Evolutionary conservation across 2,888 invertebrate species (phyloP).

Genomic region (Eremobia ochroleuca): DNA sequence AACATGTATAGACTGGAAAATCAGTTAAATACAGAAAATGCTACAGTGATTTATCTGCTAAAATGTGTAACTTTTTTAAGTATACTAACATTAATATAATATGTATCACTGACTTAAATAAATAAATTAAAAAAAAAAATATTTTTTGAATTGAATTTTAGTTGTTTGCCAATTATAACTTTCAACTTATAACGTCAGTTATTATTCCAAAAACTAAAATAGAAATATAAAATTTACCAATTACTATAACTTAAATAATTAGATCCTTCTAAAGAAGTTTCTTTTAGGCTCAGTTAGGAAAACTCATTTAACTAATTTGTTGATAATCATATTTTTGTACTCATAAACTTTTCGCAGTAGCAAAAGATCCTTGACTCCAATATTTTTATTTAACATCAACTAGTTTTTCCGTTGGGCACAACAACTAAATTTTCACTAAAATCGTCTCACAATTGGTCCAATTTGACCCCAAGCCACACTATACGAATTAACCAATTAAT

Average conservation of each 20-base stretch:
- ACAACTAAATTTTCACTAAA: constrained; percentile 66
- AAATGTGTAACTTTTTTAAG: background rate
- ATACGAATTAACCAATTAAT: constrained; percentile 79
- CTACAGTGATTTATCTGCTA: background rate
- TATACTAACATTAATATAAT: too few species aligned
- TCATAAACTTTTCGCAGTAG: background rate
- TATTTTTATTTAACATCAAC: constrained; percentile 36
- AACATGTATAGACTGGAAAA: background rate
- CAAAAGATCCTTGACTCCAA: background rate
- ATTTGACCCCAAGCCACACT: constrained; percentile 65
- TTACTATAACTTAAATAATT: background rate
- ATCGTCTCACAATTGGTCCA: constrained; percentile 67
- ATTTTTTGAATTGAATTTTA: background rate
- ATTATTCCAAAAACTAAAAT: background rate
- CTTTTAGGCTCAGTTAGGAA: background rate
- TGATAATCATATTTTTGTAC: background rate
- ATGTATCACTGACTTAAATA: too few species aligned
- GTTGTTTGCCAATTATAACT: background rate
- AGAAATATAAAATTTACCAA: background rate
- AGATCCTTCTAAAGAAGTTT: background rate
- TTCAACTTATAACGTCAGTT: background rate
- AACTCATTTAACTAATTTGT: background rate
- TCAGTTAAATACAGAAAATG: background rate
- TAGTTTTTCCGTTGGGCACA: background rate
- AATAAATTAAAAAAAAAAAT: too few species aligned